These are phyloP conservation scores for Drosophila novamexicana DNA, from an alignment of 1,140 invertebrate genomes.

Conservation along the genomic window DNA sequence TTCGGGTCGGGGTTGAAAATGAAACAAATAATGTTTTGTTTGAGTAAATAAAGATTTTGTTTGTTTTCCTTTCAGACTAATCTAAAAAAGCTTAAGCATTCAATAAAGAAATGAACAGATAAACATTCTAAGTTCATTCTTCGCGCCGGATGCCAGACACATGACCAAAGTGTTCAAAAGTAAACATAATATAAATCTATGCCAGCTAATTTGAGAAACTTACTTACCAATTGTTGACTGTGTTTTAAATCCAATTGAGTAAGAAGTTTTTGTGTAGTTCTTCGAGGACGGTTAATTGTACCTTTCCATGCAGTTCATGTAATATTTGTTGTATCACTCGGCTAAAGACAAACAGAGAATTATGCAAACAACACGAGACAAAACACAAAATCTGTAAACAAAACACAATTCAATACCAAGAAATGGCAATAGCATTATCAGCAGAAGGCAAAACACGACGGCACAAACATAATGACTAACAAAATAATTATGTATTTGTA, in stretches of 20 bases:
- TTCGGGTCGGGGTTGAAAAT: constrained; percentile 22
- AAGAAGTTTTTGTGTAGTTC: neutral
- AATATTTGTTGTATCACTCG: constrained; percentile 18
- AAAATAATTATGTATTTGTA: neutral
- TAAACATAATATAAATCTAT: neutral
- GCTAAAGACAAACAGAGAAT: constrained; percentile 24
- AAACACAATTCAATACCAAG: constrained; percentile 28
- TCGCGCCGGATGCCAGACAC: neutral
- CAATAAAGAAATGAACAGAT: constrained; percentile 1
- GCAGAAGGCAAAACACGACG: neutral
- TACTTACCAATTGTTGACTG: constrained; percentile 32
- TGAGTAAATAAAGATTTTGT: neutral
- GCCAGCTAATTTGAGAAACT: constrained; percentile 3
- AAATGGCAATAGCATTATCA: constrained; percentile 27
- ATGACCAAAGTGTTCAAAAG: neutral
- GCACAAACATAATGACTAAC: neutral
- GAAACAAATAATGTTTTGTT: neutral
- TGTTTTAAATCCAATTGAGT: constrained; percentile 30
- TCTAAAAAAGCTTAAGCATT: neutral
- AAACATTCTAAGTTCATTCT: constrained; percentile 1
- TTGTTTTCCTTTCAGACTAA: neutral
- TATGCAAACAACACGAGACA: constrained; percentile 28
- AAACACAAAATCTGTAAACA: constrained; percentile 15
- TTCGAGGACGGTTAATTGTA: constrained; percentile 26
- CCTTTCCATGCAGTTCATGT: constrained; percentile 6